Evolutionary conservation across 2,888 invertebrate genomes (phyloP).

Genomic region (Lithophane ornitopus): DNA sequence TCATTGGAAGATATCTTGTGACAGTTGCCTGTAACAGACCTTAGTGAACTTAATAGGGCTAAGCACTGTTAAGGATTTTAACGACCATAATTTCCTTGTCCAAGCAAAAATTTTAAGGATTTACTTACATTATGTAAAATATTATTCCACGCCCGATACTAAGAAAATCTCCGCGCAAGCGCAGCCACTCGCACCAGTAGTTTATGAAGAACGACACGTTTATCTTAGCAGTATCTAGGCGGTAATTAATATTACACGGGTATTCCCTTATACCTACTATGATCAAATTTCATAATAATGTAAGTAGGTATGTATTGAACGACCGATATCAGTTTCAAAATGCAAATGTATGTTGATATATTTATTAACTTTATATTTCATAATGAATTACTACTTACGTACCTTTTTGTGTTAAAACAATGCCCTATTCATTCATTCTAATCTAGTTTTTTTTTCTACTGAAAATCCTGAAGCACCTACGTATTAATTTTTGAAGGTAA

Average conservation of each 20-base stretch:
- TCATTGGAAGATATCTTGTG: not conserved
- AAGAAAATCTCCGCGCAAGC: constrained; percentile 4
- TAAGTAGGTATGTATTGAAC: constrained; percentile 33
- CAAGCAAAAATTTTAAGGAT: not conserved
- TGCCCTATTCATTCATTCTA: not conserved
- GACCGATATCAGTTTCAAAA: constrained; percentile 35
- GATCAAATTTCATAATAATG: constrained; percentile 42
- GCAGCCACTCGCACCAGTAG: constrained; percentile 5
- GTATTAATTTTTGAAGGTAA: not conserved
- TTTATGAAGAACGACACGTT: not conserved
- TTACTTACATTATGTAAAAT: not conserved
- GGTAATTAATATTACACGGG: constrained; percentile 26
- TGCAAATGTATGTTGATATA: constrained; percentile 9
- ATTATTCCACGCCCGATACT: not conserved
- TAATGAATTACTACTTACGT: not conserved
- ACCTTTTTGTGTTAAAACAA: not conserved
- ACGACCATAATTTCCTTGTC: not conserved
- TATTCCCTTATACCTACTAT: constrained; percentile 35
- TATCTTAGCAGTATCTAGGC: not conserved
- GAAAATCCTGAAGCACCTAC: not conserved
- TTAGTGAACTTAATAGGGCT: not conserved
- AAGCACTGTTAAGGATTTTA: not conserved
- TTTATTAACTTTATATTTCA: constrained; percentile 7
- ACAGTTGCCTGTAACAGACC: not conserved
- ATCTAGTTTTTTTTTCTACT: not conserved